Evolutionary conservation across 1,140 invertebrate genomes (phyloP).

Genomic region (Planococcus citri): DNA sequence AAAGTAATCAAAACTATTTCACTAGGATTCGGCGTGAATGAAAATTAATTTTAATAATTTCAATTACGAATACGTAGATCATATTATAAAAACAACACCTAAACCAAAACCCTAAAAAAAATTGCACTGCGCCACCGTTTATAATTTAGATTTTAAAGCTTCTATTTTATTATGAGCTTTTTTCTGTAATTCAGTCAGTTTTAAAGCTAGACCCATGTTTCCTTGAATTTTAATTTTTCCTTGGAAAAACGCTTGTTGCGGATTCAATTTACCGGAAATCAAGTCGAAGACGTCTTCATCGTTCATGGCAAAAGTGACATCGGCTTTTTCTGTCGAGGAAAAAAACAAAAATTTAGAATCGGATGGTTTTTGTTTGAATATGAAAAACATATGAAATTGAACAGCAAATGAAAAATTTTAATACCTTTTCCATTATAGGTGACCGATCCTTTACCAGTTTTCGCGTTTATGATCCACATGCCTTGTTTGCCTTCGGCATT

Average conservation of each 20-base stretch:
- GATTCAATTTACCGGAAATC: conserved; percentile 78
- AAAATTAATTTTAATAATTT: no score
- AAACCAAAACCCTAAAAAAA: not conserved
- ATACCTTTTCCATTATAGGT: conserved; percentile 59
- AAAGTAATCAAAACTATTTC: no score
- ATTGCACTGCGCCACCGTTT: conserved; percentile 32
- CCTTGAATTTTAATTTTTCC: conserved; percentile 92
- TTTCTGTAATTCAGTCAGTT: conserved; percentile 72
- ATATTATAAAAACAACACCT: not conserved
- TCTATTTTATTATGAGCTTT: conserved; percentile 57
- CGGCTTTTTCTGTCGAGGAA: conserved; percentile 58
- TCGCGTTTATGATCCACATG: conserved; percentile 82
- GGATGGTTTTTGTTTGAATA: not conserved
- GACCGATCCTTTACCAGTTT: conserved; percentile 72
- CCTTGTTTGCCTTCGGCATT: conserved; percentile 61
- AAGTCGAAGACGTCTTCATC: conserved; percentile 76
- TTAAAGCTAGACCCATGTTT: conserved; percentile 93
- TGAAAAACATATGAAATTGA: not conserved
- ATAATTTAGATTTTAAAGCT: conserved; percentile 57
- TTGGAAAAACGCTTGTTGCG: conserved; percentile 95
- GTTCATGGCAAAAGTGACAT: conserved; percentile 76
- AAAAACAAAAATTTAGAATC: conserved; percentile 23
- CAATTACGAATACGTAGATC: no score
- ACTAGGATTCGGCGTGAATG: no score
- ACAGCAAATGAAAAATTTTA: no score